These are phyloP conservation scores for Lates japonicus DNA, from an alignment of 2,797 vertebrate genomes.

Conservation along the genomic window DNA sequence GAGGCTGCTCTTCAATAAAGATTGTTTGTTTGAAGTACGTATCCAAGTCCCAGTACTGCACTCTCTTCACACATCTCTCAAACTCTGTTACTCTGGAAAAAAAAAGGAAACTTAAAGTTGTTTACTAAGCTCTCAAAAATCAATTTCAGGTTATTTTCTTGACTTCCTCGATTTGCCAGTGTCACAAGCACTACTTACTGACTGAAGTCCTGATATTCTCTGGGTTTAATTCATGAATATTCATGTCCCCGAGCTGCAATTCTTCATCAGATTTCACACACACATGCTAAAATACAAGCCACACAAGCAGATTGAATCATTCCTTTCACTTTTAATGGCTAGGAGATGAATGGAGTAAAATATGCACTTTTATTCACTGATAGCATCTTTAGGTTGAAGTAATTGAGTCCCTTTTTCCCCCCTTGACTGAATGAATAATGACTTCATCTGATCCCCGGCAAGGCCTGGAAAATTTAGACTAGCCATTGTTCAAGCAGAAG, in stretches of 20 bases:
- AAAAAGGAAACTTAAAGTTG: constrained; percentile 5
- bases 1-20: constrained; percentile 49
- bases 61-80: constrained; percentile 15
- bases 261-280: constrained; percentile 95
- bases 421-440: constrained; percentile 97
- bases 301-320: constrained; percentile 93
- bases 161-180: constrained; percentile 16
- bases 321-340: constrained; percentile 96
- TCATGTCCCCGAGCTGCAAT: constrained; percentile 89
- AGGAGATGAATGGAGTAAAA: constrained; percentile 96
- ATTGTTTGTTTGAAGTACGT: constrained; percentile 45
- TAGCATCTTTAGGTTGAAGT: constrained; percentile 99
- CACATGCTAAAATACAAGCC: constrained; percentile 83
- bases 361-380: constrained; percentile 98
- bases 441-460: constrained; percentile 96
- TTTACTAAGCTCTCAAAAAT: constrained; percentile 31
- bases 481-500: constrained; percentile 90
- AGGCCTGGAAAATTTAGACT: constrained; percentile 91
- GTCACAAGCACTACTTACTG: neutral
- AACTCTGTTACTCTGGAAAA: neutral
- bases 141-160: constrained; percentile 44
- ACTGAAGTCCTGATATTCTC: constrained; percentile 50
- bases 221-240: constrained; percentile 85
- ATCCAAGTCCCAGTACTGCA: constrained; percentile 10
- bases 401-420: constrained; percentile 95